These are phyloP conservation scores for Bombus sylvicola DNA, from an alignment of 1,140 invertebrate species.

Conservation along the genomic window DNA sequence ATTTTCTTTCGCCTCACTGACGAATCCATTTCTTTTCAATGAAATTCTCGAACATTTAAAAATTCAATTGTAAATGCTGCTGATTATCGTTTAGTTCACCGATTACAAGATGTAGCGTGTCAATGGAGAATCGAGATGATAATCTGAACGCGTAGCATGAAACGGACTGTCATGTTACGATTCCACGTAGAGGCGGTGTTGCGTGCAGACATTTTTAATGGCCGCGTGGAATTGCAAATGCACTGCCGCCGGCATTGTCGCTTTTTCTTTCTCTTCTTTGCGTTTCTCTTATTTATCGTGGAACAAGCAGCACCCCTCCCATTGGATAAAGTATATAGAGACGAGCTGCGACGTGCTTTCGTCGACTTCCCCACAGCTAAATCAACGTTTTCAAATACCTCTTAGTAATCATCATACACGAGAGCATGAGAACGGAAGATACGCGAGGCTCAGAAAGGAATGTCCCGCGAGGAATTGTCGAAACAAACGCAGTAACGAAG, in stretches of 20 bases:
- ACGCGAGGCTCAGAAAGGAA: background rate
- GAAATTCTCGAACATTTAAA: background rate
- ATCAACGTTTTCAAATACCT: conserved; percentile 1
- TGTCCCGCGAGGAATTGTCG: background rate
- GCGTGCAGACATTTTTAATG: conserved; percentile 63
- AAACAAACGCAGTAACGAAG: background rate
- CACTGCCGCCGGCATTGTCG: conserved; percentile 23
- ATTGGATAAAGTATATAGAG: background rate
- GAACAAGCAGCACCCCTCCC: background rate
- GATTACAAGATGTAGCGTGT: conserved; percentile 42
- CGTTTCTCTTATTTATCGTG: conserved; percentile 2
- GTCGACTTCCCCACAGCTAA: background rate
- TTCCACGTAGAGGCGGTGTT: conserved; percentile 38
- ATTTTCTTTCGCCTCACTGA: too few relatives aligned
- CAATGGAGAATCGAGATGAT: conserved; percentile 40
- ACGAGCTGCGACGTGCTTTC: too few relatives aligned
- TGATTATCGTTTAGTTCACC: background rate
- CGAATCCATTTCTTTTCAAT: too few relatives aligned
- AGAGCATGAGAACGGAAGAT: background rate
- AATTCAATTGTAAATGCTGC: background rate
- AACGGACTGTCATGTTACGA: conserved; percentile 16
- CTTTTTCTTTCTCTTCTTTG: background rate
- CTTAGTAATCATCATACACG: background rate
- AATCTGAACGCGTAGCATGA: conserved; percentile 29
- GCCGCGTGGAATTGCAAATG: conserved; percentile 62